A percentile compares a stretch with the other conserved stretches of the same genome.
Conservation (phyloP, 1,140 invertebrate genomes). For the Ooceraea biroi region DNA sequence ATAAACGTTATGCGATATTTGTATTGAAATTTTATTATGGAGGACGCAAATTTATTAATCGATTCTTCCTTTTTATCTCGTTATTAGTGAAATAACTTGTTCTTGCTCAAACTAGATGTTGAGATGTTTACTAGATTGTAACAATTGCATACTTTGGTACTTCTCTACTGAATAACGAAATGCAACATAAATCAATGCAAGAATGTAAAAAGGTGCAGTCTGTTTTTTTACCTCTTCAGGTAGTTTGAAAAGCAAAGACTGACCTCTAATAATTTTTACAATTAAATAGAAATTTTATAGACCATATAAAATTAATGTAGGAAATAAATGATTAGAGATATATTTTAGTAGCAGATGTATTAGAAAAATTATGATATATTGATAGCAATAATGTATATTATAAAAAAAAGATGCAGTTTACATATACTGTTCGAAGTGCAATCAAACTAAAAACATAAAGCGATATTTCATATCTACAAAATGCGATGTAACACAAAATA, state of each 20-base stretch:
- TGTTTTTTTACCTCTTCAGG: not conserved
- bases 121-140: constrained; percentile 14
- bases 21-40: not conserved
- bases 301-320: constrained; percentile 14
- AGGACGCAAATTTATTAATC: not conserved
- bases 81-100: not conserved
- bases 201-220: constrained; percentile 4
- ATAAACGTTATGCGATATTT: not conserved
- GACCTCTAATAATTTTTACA: constrained; percentile 10
- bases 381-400: not conserved
- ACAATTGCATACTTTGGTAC: not conserved
- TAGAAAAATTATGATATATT: not conserved
- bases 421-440: constrained; percentile 42
- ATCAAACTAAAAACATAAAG: constrained; percentile 51
- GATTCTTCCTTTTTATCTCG: not conserved
- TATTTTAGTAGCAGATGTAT: not conserved
- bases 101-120: constrained; percentile 34
- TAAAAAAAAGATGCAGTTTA: not conserved
- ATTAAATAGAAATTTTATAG: constrained; percentile 19
- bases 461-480: constrained; percentile 31
- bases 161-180: not conserved
- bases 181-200: constrained; percentile 57
- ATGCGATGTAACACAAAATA: not conserved
- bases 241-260: constrained; percentile 35
- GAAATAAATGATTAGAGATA: not conserved